phyloP scores from a whole-genome alignment of 92 coral and sea anemone genomes.

The Palythoa caribaeorum region DNA sequence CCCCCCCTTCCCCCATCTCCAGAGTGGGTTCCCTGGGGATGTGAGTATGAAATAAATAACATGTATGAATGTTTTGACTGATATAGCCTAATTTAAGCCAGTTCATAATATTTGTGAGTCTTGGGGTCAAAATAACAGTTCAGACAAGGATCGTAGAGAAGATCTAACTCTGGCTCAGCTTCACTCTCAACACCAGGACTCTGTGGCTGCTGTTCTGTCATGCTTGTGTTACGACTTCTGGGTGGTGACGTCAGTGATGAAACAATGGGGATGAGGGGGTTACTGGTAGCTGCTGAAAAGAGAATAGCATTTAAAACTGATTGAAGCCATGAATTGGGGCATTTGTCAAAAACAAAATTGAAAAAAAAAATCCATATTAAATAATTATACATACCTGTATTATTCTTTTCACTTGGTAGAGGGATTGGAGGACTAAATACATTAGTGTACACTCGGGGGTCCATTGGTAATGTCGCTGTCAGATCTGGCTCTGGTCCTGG shows the following conservation, averaged over 20 bases:
- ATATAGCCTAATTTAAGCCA: conserved; percentile 60
- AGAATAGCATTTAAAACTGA: background rate
- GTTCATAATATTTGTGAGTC: conserved; percentile 93
- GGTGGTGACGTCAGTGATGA: conserved; percentile 73
- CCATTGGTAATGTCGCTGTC: conserved; percentile 89
- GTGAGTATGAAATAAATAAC: too few species aligned
- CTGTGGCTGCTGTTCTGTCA: conserved; percentile 54
- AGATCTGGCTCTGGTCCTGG: conserved; percentile 98
- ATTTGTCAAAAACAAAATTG: too few species aligned
- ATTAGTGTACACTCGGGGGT: conserved; percentile 84
- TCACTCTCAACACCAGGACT: conserved; percentile 17
- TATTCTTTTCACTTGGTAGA: conserved; percentile 82
- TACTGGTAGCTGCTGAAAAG: background rate
- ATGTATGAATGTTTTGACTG: too few species aligned
- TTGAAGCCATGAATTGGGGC: background rate
- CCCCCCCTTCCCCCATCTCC: too few species aligned
- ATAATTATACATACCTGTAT: conserved; percentile 47
- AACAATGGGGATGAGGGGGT: background rate
- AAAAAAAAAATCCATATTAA: background rate
- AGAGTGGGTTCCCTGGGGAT: too few species aligned
- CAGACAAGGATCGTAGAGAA: conserved; percentile 92
- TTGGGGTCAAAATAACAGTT: conserved; percentile 97
- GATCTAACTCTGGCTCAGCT: conserved; percentile 84
- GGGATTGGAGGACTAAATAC: conserved; percentile 94
- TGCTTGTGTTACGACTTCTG: conserved; percentile 76